Evolutionary conservation across 1,140 invertebrate genomes (phyloP).

Genomic region (Reticulitermes speratus): DNA sequence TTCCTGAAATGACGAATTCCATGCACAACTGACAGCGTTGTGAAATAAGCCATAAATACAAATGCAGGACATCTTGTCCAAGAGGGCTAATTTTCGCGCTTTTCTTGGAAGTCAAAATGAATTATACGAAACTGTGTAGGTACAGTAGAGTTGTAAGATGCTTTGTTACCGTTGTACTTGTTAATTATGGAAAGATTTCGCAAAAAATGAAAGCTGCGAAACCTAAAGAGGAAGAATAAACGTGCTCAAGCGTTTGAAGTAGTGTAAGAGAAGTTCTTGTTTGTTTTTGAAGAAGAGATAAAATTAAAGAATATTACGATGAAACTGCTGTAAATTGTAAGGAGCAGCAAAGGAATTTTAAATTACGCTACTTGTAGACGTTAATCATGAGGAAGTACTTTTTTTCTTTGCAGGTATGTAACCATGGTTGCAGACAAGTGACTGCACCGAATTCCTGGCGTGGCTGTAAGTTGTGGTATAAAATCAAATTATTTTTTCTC

Average conservation of each 20-base stretch:
- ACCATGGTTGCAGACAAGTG: not conserved
- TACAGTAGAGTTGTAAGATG: not conserved
- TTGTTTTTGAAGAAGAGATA: not conserved
- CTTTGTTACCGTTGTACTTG: not conserved
- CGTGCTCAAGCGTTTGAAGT: not conserved
- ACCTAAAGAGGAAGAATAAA: too few species aligned
- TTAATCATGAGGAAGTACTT: not conserved
- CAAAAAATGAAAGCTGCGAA: not conserved
- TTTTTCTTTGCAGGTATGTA: not conserved
- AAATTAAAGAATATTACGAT: not conserved
- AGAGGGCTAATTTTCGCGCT: too few species aligned
- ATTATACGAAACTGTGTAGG: too few species aligned
- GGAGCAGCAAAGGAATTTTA: not conserved
- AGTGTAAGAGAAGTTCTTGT: not conserved
- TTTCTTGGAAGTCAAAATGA: too few species aligned
- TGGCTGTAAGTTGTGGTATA: not conserved
- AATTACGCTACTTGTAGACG: not conserved
- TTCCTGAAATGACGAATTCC: too few species aligned
- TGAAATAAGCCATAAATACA: too few species aligned
- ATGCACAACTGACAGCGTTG: too few species aligned
- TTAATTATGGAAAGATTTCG: not conserved
- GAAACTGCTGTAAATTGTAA: not conserved
- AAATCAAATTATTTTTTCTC: too few species aligned
- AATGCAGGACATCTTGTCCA: too few species aligned
- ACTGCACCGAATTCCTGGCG: not conserved